These are phyloP conservation scores for Phania funesta DNA, from an alignment of 2,888 invertebrate species.

Conservation along the genomic window DNA sequence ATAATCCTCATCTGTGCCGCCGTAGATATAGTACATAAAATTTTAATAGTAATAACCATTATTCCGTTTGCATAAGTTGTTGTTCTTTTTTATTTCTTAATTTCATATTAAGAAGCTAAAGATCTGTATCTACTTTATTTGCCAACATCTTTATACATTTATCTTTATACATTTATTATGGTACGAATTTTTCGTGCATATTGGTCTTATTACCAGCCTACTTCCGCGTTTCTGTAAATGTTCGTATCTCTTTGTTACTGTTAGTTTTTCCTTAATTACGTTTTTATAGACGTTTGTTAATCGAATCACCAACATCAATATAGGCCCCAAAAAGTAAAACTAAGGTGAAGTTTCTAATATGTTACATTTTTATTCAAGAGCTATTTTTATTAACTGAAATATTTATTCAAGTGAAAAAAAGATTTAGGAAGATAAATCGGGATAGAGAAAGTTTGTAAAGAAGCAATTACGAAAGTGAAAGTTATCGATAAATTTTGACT, in stretches of 20 bases:
- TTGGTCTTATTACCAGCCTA: constrained; percentile 20
- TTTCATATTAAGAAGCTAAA: constrained; percentile 25
- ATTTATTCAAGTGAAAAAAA: constrained; percentile 41
- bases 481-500: too few species aligned
- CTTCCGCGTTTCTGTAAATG: constrained; percentile 20
- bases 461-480: too few species aligned
- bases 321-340: constrained; percentile 58
- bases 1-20: too few species aligned
- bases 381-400: constrained; percentile 41
- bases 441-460: too few species aligned
- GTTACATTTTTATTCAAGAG: constrained; percentile 47
- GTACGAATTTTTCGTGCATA: too few species aligned
- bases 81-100: neutral
- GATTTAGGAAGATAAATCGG: too few species aligned
- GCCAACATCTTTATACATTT: neutral
- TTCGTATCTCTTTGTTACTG: neutral
- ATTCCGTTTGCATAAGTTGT: neutral
- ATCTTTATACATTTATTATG: neutral
- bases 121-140: constrained; percentile 32
- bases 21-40: constrained; percentile 37
- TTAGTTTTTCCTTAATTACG: constrained; percentile 31
- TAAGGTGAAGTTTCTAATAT: constrained; percentile 16
- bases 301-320: constrained; percentile 65
- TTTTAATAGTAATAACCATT: constrained; percentile 27
- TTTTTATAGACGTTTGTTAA: constrained; percentile 53